Percentiles rank a stretch among this genome's conserved stretches.
These are phyloP conservation scores for Peromyscus attwateri DNA, from an alignment of 2,797 vertebrate species.

Conservation along the genomic window DNA sequence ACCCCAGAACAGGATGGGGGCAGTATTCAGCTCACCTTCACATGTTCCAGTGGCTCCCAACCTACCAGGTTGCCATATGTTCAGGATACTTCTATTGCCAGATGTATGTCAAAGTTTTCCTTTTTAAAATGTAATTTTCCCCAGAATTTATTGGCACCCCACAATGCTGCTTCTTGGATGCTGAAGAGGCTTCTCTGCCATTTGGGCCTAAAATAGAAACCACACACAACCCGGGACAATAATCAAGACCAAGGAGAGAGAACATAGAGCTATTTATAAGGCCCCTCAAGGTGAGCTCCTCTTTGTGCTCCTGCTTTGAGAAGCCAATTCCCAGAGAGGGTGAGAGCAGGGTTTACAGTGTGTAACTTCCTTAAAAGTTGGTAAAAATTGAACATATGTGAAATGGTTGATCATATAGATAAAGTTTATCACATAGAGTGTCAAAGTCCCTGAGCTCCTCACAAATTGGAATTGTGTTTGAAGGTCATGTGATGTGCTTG, in stretches of 20 bases:
- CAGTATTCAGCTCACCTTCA: conserved; percentile 32
- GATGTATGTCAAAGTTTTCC: conserved; percentile 85
- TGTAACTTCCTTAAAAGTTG: background rate
- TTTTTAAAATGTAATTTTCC: conserved; percentile 83
- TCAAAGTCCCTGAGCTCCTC: background rate
- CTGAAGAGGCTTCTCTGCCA: conserved; percentile 77
- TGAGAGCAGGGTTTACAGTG: background rate
- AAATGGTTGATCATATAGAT: background rate
- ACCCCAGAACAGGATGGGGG: conserved; percentile 70
- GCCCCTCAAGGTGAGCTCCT: conserved; percentile 76
- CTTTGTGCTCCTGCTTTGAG: conserved; percentile 4
- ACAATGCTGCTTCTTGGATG: conserved; percentile 83
- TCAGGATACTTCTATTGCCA: conserved; percentile 76
- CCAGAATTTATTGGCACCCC: conserved; percentile 83
- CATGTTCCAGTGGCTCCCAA: conserved; percentile 73
- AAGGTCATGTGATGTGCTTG: background rate
- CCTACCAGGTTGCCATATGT: conserved; percentile 83
- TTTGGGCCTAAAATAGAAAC: conserved; percentile 83
- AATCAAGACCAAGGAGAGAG: conserved; percentile 75
- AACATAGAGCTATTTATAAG: conserved; percentile 72
- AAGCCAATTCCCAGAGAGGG: background rate
- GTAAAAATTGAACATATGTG: background rate
- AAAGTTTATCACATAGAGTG: background rate
- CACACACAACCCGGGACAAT: conserved; percentile 78
- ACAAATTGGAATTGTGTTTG: background rate